Evolutionary conservation across 2,888 invertebrate genomes (phyloP), one percentile per base, ranked within the genome.

Genomic region (Acleris sparsana): DNA sequence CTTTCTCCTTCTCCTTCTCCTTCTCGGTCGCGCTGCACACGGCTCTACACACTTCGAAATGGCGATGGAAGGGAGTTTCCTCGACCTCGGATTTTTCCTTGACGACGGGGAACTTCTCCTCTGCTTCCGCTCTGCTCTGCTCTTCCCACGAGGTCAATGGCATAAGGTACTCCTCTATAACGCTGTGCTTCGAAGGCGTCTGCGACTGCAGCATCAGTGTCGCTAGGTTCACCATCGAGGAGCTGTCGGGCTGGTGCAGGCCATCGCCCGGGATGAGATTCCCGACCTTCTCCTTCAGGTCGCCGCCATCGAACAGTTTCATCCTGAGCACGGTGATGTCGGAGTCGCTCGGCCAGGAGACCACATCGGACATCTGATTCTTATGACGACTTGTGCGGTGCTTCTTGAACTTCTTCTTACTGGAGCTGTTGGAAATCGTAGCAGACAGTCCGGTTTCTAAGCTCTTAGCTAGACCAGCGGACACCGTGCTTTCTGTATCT

Each of bases 121-220:
- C 76, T 20, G 68, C 9, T 53, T 18, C 80, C 80, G 20, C 9
- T 33, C 3, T 33, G 33, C 2, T 71, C 61, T 16, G 76, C 76
- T 86, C 87, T 71, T 94, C 94, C 94, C 94, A 94, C 13, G 94
- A 94, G 11, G 93, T 92, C 29, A 94, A 72, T 0, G 94, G 94
- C 20, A 94, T 80, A 51, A 94, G 79, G 74, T 92, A 93, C 74
- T 94, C 94, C 65, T 90, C 87, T n/a, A 85, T 78, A 16, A 87
- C 71, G 72, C 84, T 87, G 53, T 86, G 85, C 71, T 90, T 89
- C 0, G 89, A 91, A 17, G 76, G 82, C 6, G 85, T 77, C 67
- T 84, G 84, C 1, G 88, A 84, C 48, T 88, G 88, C 5, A 87
- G 80, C 61, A 94, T 90, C 18, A 94, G 80, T 5, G 94, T 94